These are phyloP conservation scores for Lysandra bellargus DNA, from an alignment of 2,888 invertebrate species.

Conservation along the genomic window DNA sequence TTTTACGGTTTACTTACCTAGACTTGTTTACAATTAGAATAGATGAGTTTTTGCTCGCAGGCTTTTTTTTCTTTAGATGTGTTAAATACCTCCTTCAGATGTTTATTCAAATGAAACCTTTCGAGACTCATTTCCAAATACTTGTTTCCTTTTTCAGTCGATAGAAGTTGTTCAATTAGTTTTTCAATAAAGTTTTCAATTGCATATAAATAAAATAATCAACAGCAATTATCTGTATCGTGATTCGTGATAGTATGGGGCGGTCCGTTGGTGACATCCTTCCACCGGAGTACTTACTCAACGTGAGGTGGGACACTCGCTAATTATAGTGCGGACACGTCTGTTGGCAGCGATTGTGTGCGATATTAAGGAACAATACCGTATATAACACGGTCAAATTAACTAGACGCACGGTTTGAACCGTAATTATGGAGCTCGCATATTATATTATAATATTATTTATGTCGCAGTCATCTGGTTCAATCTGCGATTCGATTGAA, in stretches of 20 bases:
- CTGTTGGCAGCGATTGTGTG: not conserved
- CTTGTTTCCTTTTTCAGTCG: not conserved
- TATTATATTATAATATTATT: too few relatives aligned
- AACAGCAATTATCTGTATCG: not conserved
- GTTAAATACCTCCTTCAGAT: not conserved
- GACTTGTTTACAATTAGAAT: not conserved
- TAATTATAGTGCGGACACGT: slow-evolving; percentile 4
- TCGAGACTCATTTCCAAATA: too few relatives aligned
- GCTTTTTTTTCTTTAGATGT: not conserved
- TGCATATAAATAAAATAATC: not conserved
- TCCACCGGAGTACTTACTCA: not conserved
- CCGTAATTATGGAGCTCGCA: too few relatives aligned
- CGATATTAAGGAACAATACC: not conserved
- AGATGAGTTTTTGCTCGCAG: not conserved
- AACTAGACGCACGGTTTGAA: too few relatives aligned
- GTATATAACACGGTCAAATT: not conserved
- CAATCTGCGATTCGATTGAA: too few relatives aligned
- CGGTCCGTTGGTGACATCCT: slow-evolving; percentile 7
- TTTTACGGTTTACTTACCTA: not conserved
- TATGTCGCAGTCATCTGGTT: too few relatives aligned
- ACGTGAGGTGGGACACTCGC: not conserved
- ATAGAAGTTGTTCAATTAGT: too few relatives aligned
- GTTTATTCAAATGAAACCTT: not conserved
- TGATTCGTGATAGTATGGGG: not conserved
- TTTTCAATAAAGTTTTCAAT: not conserved